Evolutionary conservation across 35 echinoderm and acorn worm species (phyloP), one percentile per base, ranked within the genome.

Genomic region (Chiridota heheva): DNA sequence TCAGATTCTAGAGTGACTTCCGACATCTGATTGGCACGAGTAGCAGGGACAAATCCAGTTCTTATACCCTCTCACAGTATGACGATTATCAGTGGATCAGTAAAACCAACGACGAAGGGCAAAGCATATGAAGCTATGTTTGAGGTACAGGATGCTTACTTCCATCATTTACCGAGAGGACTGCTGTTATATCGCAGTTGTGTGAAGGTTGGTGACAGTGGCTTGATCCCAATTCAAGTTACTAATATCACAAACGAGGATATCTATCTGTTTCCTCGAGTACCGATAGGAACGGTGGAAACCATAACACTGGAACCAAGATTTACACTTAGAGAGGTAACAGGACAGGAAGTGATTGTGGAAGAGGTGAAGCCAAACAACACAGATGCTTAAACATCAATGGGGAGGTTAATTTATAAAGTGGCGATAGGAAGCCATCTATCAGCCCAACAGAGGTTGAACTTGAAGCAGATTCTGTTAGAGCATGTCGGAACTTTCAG

Each of bases 401-500:
- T 53, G 48, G 10, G 22, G 48, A 10, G 22, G 48, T 53, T 53
- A 22, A 53, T 13, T 10, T 10, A 53, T 10, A 10, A 53, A 22
- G 22, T 53, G 48, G 22, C 10, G 10, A 22, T 53, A 13, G 48
- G 48, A 53, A 53, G 22, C 48, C 10, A 10, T 53, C 48, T 53
- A 22, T 41, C 25, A 0, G 0, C 18, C 7, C 31, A 73, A 3
- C 36, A 73, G 70, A 31, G 12, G 42, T 10, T n/a, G 0, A 1
- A 47, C 0, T 41, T 78, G 0, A 0, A 63, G 8, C 25, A 78
- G 36, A 0, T 78, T 17, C 0, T 78, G 24, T 0, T 27, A 5
- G 61, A 51, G 44, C 51, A 67, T 36, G 30, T 44, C 34, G 15
- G 25, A 43, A 46, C 44, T 33, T 87, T 87, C 41, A 87, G 85